Conservation (phyloP, 2,888 invertebrate genomes). For the Chaitophorus viminalis region DNA sequence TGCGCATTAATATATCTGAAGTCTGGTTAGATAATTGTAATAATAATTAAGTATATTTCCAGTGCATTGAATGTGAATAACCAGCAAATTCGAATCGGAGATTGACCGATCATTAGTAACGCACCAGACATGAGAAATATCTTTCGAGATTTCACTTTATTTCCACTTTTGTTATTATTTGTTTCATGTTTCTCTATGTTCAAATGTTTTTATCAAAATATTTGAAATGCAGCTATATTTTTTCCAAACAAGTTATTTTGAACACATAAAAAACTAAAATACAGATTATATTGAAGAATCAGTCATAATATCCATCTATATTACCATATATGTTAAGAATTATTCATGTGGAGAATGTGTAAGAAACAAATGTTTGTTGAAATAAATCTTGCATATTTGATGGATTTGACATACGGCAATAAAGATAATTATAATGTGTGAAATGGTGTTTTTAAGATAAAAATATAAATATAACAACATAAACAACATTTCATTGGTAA, state of each 20-base stretch:
- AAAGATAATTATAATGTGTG: not conserved
- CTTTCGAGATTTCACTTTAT: not conserved
- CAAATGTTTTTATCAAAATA: too few relatives aligned
- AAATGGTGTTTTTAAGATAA: not conserved
- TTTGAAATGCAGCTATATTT: too few relatives aligned
- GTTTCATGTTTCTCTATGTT: not conserved
- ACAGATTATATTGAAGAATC: too few relatives aligned
- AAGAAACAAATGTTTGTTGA: too few relatives aligned
- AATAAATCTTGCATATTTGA: too few relatives aligned
- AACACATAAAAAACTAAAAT: too few relatives aligned
- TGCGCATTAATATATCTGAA: not conserved
- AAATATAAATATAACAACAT: too few relatives aligned
- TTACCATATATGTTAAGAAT: too few relatives aligned
- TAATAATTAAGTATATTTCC: not conserved
- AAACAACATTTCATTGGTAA: too few relatives aligned
- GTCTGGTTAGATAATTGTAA: not conserved
- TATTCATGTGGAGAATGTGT: too few relatives aligned
- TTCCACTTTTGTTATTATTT: not conserved
- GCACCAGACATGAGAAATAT: not conserved
- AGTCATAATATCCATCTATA: too few relatives aligned
- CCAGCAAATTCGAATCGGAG: not conserved
- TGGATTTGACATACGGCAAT: not conserved
- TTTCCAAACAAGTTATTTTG: too few relatives aligned
- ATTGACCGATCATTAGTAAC: not conserved
- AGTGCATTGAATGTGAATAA: not conserved